These are phyloP conservation scores for Ciconia boyciana DNA, from an alignment of 2,113 vertebrate genomes.

Conservation along the genomic window DNA sequence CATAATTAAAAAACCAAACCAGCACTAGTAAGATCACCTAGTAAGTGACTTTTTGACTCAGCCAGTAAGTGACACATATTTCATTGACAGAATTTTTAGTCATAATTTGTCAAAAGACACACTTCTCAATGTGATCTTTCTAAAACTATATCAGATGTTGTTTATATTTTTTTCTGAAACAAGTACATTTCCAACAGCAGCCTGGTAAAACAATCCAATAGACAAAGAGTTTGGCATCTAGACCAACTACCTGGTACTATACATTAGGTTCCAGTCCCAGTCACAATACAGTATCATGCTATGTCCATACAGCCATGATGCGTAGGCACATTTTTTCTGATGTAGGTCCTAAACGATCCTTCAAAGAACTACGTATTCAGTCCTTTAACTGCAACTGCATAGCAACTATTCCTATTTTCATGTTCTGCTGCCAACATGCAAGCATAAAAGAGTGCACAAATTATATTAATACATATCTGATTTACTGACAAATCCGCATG, in stretches of 20 bases:
- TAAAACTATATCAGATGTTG: not conserved
- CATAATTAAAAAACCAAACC: not conserved
- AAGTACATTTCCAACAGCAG: not conserved
- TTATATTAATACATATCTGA: not conserved
- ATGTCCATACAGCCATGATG: fast-evolving
- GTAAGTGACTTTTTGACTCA: not conserved
- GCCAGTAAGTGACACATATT: not conserved
- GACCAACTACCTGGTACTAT: not conserved
- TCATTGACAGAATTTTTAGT: not conserved
- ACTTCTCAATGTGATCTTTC: not conserved
- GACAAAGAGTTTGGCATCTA: not conserved
- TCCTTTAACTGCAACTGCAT: not conserved
- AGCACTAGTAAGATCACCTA: not conserved
- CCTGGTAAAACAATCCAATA: not conserved
- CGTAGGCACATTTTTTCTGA: not conserved
- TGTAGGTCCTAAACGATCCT: not conserved
- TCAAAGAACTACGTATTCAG: not conserved
- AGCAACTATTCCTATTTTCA: not conserved
- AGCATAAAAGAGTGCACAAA: not conserved
- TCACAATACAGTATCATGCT: not conserved
- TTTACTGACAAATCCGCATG: not conserved
- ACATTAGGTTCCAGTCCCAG: not conserved
- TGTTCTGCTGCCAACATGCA: not conserved
- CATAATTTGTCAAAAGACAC: not conserved
- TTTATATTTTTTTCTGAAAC: not conserved